Percentiles rank a stretch among this genome's conserved stretches.
Evolutionary conservation across 1,140 invertebrate genomes (phyloP).

Genomic region (Galleria mellonella): DNA sequence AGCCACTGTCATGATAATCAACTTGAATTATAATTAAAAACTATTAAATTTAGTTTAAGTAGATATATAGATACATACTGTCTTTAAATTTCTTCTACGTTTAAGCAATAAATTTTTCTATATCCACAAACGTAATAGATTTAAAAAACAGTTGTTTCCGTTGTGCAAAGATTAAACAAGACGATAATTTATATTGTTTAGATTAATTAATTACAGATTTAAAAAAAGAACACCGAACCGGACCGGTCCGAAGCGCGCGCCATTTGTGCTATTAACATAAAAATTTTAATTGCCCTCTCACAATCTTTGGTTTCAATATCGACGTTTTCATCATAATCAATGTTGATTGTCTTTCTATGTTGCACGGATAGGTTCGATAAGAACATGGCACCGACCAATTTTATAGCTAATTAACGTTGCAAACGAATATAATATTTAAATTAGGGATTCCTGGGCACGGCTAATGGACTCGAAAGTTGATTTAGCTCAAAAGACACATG

Average conservation of each 20-base stretch:
- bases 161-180: conserved; percentile 14
- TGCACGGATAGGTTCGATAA: conserved; percentile 8
- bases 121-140: too few species aligned
- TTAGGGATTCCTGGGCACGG: conserved; percentile 4
- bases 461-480: conserved; percentile 5
- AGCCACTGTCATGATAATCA: too few species aligned
- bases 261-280: conserved; percentile 51
- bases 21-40: too few species aligned
- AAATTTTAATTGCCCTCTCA: conserved; percentile 59
- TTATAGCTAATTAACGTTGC: conserved; percentile 21
- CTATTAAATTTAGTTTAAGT: too few species aligned
- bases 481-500: conserved; percentile 9
- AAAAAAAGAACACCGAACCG: conserved; percentile 29
- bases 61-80: too few species aligned
- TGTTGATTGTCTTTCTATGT: conserved; percentile 25
- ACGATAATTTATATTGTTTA: conserved; percentile 45
- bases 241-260: conserved; percentile 37
- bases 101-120: too few species aligned
- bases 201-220: conserved; percentile 52
- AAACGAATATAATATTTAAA: conserved; percentile 24
- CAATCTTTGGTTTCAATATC: conserved; percentile 38
- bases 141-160: too few species aligned
- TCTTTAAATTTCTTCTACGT: too few species aligned
- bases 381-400: conserved; percentile 9
- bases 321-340: conserved; percentile 5